These are phyloP conservation scores for Calephelis virginiensis DNA, from an alignment of 1,140 invertebrate species.

Conservation along the genomic window DNA sequence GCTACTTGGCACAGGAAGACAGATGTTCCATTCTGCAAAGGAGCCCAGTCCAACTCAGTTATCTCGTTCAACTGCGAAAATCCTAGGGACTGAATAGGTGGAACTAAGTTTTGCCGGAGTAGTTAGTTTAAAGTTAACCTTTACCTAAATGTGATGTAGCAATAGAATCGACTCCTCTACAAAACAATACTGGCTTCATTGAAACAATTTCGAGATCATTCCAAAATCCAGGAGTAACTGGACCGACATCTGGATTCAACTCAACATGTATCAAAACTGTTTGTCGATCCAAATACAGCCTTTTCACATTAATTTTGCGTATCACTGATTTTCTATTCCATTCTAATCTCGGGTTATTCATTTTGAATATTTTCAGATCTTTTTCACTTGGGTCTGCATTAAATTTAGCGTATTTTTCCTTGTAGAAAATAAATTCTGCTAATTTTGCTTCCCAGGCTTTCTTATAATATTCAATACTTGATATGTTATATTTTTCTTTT, in stretches of 20 bases:
- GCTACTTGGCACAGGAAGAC: no score
- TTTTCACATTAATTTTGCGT: constrained; percentile 42
- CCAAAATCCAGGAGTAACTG: constrained; percentile 49
- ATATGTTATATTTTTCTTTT: constrained; percentile 9
- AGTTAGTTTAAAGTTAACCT: constrained; percentile 16
- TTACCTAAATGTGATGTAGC: constrained; percentile 42
- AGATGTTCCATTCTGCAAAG: no score
- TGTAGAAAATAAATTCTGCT: constrained; percentile 5
- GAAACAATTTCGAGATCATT: constrained; percentile 46
- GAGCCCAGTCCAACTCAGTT: no score
- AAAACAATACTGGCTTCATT: constrained; percentile 61
- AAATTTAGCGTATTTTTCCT: neutral
- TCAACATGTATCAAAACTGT: constrained; percentile 49
- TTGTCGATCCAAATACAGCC: constrained; percentile 48
- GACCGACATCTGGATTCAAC: constrained; percentile 43
- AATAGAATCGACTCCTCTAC: constrained; percentile 39
- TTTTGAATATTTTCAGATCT: constrained; percentile 24
- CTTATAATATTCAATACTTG: neutral
- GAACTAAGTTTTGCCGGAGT: no score
- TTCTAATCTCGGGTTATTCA: constrained; percentile 33
- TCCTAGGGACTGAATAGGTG: no score
- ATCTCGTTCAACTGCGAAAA: no score
- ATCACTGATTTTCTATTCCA: constrained; percentile 42
- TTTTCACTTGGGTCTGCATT: constrained; percentile 14
- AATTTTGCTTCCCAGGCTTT: neutral